Evolutionary conservation across 2,113 vertebrate genomes (phyloP).

Genomic region (Bothrops jararaca): DNA sequence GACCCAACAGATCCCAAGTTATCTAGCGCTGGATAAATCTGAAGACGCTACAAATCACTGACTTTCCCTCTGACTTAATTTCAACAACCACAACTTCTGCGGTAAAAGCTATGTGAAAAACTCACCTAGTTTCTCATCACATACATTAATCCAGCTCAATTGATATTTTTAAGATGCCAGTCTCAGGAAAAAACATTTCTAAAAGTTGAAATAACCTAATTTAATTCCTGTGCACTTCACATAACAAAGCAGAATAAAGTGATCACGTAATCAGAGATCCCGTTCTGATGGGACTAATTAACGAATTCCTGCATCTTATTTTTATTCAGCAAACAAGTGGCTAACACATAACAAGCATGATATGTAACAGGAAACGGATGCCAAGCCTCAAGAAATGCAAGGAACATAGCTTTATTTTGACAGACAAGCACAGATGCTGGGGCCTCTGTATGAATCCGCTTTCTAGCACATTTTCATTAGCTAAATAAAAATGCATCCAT

Average conservation of each 20-base stretch:
- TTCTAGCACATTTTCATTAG: background rate
- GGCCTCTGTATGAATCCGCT: background rate
- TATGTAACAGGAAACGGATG: constrained; percentile 20
- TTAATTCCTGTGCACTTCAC: background rate
- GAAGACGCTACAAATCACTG: background rate
- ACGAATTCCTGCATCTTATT: constrained; percentile 26
- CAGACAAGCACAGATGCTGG: constrained; percentile 9
- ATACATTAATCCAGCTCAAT: background rate
- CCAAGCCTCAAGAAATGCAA: background rate
- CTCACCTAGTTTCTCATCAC: background rate
- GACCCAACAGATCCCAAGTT: background rate
- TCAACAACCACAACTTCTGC: background rate
- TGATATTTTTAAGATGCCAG: background rate
- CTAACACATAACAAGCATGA: constrained; percentile 3
- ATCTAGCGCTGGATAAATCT: background rate
- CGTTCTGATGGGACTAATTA: constrained; percentile 23
- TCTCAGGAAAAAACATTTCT: background rate
- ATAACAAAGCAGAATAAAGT: constrained; percentile 3
- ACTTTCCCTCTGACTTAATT: background rate
- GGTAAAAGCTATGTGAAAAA: background rate
- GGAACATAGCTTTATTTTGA: background rate
- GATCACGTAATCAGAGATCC: background rate
- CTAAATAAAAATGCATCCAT: background rate
- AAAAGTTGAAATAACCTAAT: background rate
- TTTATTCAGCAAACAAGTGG: constrained; percentile 21